Evolutionary conservation across 2,113 vertebrate species (phyloP).

Genomic region (Nibea albiflora): DNA sequence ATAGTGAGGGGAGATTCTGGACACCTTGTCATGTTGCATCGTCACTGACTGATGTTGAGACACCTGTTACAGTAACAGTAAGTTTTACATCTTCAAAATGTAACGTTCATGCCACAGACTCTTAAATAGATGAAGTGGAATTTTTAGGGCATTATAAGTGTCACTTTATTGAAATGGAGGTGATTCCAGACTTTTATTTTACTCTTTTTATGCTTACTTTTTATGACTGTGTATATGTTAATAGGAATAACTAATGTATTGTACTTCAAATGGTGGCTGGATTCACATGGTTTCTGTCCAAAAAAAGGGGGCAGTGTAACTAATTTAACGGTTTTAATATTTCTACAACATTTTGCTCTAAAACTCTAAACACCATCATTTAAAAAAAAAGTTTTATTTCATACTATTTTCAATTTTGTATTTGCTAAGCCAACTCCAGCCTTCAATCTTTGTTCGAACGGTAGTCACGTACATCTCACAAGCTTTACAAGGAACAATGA

Average conservation of each 20-base stretch:
- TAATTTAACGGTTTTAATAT: neutral
- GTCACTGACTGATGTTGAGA: neutral
- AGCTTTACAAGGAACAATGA: neutral
- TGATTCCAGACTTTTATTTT: too few species aligned
- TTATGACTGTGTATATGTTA: too few species aligned
- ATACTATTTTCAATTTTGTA: neutral
- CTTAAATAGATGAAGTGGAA: too few species aligned
- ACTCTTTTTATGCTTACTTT: too few species aligned
- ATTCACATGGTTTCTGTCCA: neutral
- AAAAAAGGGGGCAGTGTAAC: neutral
- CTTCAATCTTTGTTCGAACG: neutral
- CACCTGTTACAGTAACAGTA: neutral
- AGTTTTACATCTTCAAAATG: too few species aligned
- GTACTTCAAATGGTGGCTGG: neutral
- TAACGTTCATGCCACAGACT: too few species aligned
- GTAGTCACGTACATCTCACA: neutral
- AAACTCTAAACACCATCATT: neutral
- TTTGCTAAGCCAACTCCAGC: neutral
- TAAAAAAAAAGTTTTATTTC: neutral
- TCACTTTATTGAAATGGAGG: too few species aligned
- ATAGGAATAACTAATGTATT: too few species aligned
- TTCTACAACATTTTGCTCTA: neutral
- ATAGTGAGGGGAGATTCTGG: neutral
- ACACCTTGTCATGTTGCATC: neutral
- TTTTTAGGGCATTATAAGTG: too few species aligned